These are phyloP conservation scores for Cephus nigrinus DNA, from an alignment of 2,888 invertebrate species.

Conservation along the genomic window DNA sequence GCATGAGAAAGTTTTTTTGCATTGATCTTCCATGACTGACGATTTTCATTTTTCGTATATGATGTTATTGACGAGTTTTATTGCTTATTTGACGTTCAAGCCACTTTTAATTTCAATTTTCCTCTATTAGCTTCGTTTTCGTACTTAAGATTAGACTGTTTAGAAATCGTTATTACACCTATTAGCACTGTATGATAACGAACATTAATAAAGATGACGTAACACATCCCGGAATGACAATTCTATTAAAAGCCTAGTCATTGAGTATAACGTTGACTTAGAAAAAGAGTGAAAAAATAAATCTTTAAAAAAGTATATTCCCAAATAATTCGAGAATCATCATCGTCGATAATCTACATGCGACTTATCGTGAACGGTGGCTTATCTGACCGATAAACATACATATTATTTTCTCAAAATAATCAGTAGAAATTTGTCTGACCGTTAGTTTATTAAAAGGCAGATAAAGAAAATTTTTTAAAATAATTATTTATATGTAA, in stretches of 20 bases:
- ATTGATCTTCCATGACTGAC: no score
- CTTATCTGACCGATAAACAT: not conserved
- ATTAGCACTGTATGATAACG: not conserved
- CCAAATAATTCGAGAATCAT: not conserved
- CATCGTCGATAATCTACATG: not conserved
- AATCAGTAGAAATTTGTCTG: not conserved
- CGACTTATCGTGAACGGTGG: not conserved
- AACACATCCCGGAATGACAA: not conserved
- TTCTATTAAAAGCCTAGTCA: not conserved
- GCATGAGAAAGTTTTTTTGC: no score
- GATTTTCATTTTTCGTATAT: no score
- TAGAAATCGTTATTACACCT: not conserved
- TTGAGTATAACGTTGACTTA: not conserved
- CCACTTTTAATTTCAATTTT: not conserved
- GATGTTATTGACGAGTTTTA: not conserved
- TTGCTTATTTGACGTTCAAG: not conserved
- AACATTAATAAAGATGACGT: not conserved
- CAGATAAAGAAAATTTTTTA: not conserved
- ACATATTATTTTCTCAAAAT: not conserved
- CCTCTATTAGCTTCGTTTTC: not conserved
- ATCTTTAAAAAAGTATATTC: not conserved
- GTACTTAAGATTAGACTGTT: not conserved
- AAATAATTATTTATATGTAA: not conserved
- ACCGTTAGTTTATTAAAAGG: not conserved
- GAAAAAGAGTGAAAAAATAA: not conserved